Percentiles rank a stretch among this genome's conserved stretches.
Conservation (phyloP, 2,113 vertebrate species). For the Periophthalmodon schlosseri region DNA sequence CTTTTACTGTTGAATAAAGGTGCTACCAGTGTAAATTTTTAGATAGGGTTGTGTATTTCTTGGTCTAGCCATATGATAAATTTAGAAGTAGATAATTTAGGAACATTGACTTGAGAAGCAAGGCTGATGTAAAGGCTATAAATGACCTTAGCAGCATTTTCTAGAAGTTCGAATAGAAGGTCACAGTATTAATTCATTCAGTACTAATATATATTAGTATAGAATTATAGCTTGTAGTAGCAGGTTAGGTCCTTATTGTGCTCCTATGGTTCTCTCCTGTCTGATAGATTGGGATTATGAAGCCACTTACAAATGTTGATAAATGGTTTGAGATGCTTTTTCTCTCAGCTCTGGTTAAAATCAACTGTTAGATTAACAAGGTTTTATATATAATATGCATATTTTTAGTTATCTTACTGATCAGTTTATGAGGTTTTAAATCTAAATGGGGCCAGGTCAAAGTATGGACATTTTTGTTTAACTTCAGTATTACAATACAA, state of each 20-base stretch:
- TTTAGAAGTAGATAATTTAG: slow-evolving; percentile 72
- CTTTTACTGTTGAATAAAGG: not conserved
- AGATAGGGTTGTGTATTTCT: slow-evolving; percentile 22
- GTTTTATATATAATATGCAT: not conserved
- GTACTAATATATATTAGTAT: not conserved
- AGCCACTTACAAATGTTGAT: slow-evolving; percentile 61
- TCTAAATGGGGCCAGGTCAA: not conserved
- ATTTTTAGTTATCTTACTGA: not conserved
- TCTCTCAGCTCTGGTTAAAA: slow-evolving; percentile 71
- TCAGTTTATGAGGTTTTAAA: not conserved
- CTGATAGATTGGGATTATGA: slow-evolving; percentile 59
- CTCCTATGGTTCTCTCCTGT: slow-evolving; percentile 63
- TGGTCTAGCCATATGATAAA: slow-evolving; percentile 63
- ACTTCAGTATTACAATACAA: too few species aligned
- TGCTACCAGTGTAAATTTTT: not conserved
- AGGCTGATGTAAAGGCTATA: slow-evolving; percentile 35
- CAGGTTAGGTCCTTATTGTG: not conserved
- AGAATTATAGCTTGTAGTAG: not conserved
- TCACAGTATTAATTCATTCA: slow-evolving; percentile 1
- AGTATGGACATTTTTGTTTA: not conserved
- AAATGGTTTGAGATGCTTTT: slow-evolving; percentile 66
- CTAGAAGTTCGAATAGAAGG: slow-evolving; percentile 37
- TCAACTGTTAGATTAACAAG: not conserved
- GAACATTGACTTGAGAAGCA: slow-evolving; percentile 54
- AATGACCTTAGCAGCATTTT: slow-evolving; percentile 52